Conservation (phyloP, 1,140 invertebrate genomes). For the Bombus waltoni region DNA sequence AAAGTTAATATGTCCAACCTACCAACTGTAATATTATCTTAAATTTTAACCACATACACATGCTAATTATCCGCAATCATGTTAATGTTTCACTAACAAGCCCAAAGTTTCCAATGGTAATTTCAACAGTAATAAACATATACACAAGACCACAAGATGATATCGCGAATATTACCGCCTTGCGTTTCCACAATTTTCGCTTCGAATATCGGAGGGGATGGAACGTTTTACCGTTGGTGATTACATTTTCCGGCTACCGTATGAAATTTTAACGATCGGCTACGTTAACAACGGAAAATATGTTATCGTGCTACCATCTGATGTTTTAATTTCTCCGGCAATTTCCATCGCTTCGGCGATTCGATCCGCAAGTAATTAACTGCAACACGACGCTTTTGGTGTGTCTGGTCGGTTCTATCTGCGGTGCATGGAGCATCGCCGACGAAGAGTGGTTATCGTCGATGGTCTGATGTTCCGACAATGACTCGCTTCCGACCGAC, state of each 20-base stretch:
- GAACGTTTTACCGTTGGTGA: background rate
- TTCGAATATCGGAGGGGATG: background rate
- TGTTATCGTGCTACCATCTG: background rate
- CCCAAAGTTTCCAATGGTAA: background rate
- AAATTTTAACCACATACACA: background rate
- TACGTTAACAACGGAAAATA: slow-evolving; percentile 25
- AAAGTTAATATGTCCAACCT: background rate
- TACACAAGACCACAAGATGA: background rate
- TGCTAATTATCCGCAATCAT: background rate
- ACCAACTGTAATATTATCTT: background rate
- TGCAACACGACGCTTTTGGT: background rate
- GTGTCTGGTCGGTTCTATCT: background rate
- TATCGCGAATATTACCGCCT: background rate
- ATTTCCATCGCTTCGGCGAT: slow-evolving; percentile 19
- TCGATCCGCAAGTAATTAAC: slow-evolving; percentile 34
- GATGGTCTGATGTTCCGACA: slow-evolving; percentile 5
- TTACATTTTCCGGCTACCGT: background rate
- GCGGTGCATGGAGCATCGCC: background rate
- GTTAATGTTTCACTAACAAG: background rate
- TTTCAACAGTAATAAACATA: background rate
- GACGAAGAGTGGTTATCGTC: background rate
- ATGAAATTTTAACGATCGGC: slow-evolving; percentile 26
- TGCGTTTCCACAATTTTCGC: background rate
- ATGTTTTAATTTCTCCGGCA: slow-evolving; percentile 16
- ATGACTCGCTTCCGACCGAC: slow-evolving; percentile 2